Evolutionary conservation across 2,797 vertebrate genomes (phyloP).

Genomic region (Schizopygopsis malacanthus): DNA sequence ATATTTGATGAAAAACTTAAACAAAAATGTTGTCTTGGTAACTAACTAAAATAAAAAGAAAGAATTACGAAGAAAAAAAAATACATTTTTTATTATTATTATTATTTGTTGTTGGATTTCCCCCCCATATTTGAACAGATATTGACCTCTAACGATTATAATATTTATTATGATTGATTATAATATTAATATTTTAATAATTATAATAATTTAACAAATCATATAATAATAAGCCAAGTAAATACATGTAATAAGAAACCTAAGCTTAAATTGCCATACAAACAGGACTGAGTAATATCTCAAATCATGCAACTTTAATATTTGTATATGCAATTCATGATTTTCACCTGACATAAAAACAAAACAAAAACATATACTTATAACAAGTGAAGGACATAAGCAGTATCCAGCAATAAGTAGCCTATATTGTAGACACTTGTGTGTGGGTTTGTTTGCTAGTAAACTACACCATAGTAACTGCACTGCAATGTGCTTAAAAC

Average conservation of each 20-base stretch:
- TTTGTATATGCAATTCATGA: not conserved
- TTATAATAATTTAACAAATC: not conserved
- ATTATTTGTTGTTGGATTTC: not conserved
- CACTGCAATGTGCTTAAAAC: not conserved
- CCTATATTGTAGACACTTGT: not conserved
- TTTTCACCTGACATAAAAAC: not conserved
- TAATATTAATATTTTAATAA: not conserved
- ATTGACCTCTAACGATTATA: not conserved
- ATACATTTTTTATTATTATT: not conserved
- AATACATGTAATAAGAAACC: not conserved
- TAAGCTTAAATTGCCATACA: no score
- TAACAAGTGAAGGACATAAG: not conserved
- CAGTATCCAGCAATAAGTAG: not conserved
- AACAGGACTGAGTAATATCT: not conserved
- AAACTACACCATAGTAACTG: not conserved
- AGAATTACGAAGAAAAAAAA: not conserved
- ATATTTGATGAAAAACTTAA: not conserved
- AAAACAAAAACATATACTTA: not conserved
- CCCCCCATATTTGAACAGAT: not conserved
- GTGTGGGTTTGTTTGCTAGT: not conserved
- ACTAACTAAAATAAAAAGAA: no score
- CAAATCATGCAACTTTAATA: not conserved
- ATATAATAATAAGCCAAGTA: not conserved
- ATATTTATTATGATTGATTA: not conserved
- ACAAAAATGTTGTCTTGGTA: no score